Percentiles rank a stretch among this genome's conserved stretches.
Conservation (phyloP, 2,113 vertebrate species). For the Gymnobelideus leadbeateri region DNA sequence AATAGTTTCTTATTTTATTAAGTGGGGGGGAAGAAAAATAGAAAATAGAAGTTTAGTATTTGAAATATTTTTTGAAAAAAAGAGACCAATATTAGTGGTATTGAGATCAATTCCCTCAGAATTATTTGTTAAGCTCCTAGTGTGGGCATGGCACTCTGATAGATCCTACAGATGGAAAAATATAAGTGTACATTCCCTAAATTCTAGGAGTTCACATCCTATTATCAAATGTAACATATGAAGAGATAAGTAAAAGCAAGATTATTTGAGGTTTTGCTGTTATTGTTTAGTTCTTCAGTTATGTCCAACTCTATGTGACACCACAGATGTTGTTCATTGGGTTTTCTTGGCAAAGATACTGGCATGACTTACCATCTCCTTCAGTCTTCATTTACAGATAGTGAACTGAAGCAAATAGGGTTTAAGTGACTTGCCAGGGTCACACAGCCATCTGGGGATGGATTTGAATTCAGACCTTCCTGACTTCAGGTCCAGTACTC, state of each 20-base stretch:
- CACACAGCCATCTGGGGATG: neutral
- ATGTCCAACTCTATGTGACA: neutral
- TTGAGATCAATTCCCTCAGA: neutral
- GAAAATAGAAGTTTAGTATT: neutral
- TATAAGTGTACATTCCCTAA: neutral
- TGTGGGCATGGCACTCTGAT: neutral
- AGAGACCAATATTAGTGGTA: neutral
- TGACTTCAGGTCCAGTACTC: neutral
- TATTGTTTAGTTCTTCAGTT: neutral
- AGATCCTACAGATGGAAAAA: neutral
- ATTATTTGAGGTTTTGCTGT: neutral
- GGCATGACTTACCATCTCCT: neutral
- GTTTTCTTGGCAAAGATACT: neutral
- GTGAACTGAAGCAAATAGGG: neutral
- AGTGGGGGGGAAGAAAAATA: neutral
- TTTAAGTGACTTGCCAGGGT: neutral
- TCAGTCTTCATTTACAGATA: neutral
- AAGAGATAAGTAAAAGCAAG: neutral
- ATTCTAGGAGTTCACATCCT: neutral
- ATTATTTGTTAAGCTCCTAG: neutral
- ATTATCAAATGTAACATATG: neutral
- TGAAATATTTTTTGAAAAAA: neutral
- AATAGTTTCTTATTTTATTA: neutral
- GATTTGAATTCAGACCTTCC: neutral
- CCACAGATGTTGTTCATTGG: neutral